Evolutionary conservation across 2,888 invertebrate genomes (phyloP), one percentile per base, ranked within the genome.

Genomic region (Chymomyza caudatula): DNA sequence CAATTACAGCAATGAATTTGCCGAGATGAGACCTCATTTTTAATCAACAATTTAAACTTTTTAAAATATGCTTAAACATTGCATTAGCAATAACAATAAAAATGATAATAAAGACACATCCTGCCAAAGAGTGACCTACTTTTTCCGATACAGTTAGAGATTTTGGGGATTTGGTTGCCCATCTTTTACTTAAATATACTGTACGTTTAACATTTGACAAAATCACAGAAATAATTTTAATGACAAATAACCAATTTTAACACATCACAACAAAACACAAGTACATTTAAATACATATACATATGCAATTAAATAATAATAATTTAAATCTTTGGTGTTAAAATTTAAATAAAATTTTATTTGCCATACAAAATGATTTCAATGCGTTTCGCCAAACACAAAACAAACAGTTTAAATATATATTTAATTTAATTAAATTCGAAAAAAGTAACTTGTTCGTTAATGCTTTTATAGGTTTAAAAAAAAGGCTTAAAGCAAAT

Each of bases 381-480:
- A 77, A 81, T 87, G 87, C 81, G 77, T 85, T 83, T 84, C 86
- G 87, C 84, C 86, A 85, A 85, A 87, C 86, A 87, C 86, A 86
- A 70, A 83, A 83, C 82, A 85, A 86, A 11, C 11, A 37, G 52
- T 29, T 44, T 57, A 20, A 54, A 44, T 37, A 61, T 19, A 55
- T n/a, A 17, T 55, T 55, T 11, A 1, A 20, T 20, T 60, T 22
- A 47, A 59, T 11, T 60, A 23, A 47, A 47, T 11, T 19, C 49
- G 8, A 23, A 56, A 49, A 51, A 11, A 52, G 25, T 22, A 13
- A 51, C 17, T 29, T 47, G n/a, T 55, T 54, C 44, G 17, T 6
- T 47, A 15, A 15, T 47, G n/a, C 8, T 11, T 37, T 37, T 37
- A 5, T 37, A 11, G 2, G 11, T 11, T 37, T 37, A 1, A 37